Evolutionary conservation across 2,113 vertebrate genomes (phyloP), one percentile per base, ranked within the genome.

Genomic region (Tretioscincus oriximinensis): DNA sequence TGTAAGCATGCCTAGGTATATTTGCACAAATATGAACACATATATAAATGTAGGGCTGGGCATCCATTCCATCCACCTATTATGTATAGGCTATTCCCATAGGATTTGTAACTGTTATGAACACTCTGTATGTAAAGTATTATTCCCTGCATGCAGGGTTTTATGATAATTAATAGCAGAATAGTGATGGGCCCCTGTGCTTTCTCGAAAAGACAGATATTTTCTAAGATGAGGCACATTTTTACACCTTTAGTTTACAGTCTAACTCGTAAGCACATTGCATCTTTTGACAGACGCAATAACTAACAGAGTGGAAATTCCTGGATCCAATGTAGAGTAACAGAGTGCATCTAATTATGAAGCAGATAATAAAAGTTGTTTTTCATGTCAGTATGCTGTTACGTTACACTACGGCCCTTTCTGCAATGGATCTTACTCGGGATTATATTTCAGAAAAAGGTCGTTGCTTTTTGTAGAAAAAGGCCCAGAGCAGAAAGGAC

Each of bases 91-190:
- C 60, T 51, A 78, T 60, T 67, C 81, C 41, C 68, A 24, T 73
- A 88, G 80, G 71, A 78, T 83, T 79, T 20, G 47, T 81, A 54
- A 58, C 65, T 86, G 90, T 90, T 82, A 74, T 91, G 91, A 92
- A 89, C 58, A 8, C 76, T 65, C 1, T 11, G 84, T 69, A 41
- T 47, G 18, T 70, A 5, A 81, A 81, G 63, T 88, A 84, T 90
- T 92, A 88, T 90, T 80, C 66, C 78, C 90, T 85, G 85, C 84
- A 24, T 73, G 20, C 77, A 74, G 71, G 1, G 90, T 76, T 61
- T 82, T 70, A 73, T 86, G 84, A 86, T 93, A 90, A 94, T 86
- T 66, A 92, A 93, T 91, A 83, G 66, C 29, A 28, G 61, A 85
- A 68, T 83, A 86, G 86, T 1, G 65, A 90, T 88, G 31, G 58